phyloP scores from a whole-genome alignment of 1,140 invertebrate species.

The Penaeus japonicus region DNA sequence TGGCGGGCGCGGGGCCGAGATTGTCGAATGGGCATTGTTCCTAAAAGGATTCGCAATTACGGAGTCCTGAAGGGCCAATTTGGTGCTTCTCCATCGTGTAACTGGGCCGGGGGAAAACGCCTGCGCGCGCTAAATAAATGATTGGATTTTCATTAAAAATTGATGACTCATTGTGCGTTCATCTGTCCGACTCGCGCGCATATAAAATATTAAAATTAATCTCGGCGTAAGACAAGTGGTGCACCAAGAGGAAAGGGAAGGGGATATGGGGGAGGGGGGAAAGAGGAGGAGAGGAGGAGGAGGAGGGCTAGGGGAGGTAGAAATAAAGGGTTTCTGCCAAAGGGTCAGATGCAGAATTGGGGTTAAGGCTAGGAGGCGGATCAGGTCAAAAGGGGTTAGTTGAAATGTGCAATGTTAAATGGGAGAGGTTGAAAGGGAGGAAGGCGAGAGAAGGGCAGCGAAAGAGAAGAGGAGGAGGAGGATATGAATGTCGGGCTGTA shows the following conservation, averaged over 20 bases:
- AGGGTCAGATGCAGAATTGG: neutral
- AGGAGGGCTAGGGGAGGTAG: neutral
- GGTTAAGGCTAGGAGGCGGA: neutral
- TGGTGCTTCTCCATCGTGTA: neutral
- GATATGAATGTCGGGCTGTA: neutral
- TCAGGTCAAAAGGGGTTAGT: neutral
- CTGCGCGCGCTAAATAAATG: constrained; percentile 48
- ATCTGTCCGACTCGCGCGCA: constrained; percentile 43
- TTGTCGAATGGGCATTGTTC: constrained; percentile 44
- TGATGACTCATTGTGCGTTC: constrained; percentile 49
- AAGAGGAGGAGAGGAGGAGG: neutral
- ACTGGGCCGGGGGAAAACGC: constrained; percentile 11
- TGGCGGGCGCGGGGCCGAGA: neutral
- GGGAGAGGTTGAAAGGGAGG: neutral
- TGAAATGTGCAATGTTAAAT: neutral
- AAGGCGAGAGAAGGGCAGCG: neutral
- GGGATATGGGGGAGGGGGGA: neutral
- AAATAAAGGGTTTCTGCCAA: neutral
- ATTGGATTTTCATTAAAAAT: constrained; percentile 54
- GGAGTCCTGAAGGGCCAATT: constrained; percentile 34
- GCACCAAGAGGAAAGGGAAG: constrained; percentile 18
- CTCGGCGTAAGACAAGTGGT: constrained; percentile 45
- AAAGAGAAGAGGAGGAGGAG: neutral
- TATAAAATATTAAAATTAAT: constrained; percentile 51
- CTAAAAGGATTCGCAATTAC: constrained; percentile 47